phyloP scores from a whole-genome alignment of 2,113 vertebrate genomes.

The Coturnix japonica region DNA sequence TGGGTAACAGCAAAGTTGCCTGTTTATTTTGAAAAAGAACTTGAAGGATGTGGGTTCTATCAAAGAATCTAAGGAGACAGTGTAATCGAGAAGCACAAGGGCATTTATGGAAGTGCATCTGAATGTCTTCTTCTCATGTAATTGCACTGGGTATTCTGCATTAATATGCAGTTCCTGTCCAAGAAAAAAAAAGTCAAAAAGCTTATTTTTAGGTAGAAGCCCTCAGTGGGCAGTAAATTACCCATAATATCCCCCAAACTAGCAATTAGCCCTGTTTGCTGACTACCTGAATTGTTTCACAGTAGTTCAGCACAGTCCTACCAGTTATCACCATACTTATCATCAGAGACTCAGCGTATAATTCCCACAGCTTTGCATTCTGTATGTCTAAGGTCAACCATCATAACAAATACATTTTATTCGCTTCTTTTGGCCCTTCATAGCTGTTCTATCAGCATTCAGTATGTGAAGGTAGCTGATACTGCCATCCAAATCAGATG shows the following conservation, averaged over 20 bases:
- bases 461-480: background rate
- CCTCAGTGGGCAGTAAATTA: constrained; percentile 71
- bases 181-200: background rate
- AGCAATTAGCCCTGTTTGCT: constrained; percentile 71
- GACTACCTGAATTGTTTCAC: constrained; percentile 70
- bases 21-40: constrained; percentile 9
- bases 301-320: constrained; percentile 47
- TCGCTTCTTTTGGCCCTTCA: constrained; percentile 28
- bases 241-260: constrained; percentile 66
- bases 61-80: constrained; percentile 33
- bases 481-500: background rate
- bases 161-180: constrained; percentile 60
- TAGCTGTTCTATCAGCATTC: constrained; percentile 23
- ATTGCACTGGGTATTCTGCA: constrained; percentile 31
- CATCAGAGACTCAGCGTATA: background rate
- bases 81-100: constrained; percentile 1
- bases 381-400: background rate
- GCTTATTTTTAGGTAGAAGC: constrained; percentile 66
- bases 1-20: constrained; percentile 24
- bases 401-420: constrained; percentile 53
- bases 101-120: constrained; percentile 44
- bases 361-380: constrained; percentile 1
- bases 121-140: constrained; percentile 30
- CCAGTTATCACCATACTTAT: constrained; percentile 67
- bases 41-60: constrained; percentile 21